These are phyloP conservation scores for Dasyprocta punctata DNA, from an alignment of 2,113 vertebrate species.

Conservation along the genomic window DNA sequence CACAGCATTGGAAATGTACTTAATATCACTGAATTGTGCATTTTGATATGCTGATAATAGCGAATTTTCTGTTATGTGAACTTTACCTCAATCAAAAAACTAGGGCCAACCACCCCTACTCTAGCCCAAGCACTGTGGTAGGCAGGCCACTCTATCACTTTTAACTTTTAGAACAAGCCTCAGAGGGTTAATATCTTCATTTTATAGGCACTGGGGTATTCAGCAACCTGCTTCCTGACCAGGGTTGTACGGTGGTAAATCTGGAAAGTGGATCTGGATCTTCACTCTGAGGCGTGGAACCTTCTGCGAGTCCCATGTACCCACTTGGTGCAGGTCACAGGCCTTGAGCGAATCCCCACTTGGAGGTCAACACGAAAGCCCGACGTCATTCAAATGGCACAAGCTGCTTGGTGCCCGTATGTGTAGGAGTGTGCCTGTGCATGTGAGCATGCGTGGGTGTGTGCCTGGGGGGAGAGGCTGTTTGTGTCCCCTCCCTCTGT, in stretches of 20 bases:
- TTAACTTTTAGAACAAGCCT: neutral
- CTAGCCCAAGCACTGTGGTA: neutral
- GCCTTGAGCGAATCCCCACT: neutral
- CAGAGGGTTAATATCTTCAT: neutral
- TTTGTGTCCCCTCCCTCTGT: neutral
- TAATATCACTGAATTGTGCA: neutral
- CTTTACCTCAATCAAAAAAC: neutral
- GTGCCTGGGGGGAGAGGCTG: neutral
- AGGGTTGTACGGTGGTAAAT: neutral
- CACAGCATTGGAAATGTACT: neutral
- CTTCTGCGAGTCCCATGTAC: neutral
- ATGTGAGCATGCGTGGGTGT: fast-evolving
- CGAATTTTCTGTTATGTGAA: constrained; percentile 2
- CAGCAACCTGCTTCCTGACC: neutral
- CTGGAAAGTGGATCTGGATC: neutral
- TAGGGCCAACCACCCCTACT: neutral
- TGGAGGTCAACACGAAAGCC: neutral
- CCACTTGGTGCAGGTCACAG: neutral
- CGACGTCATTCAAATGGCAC: neutral
- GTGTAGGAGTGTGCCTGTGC: too few species aligned
- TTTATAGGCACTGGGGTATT: neutral
- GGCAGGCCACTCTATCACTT: neutral
- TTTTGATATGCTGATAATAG: neutral
- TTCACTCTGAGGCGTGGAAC: neutral
- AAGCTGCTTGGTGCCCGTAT: neutral